Evolutionary conservation across 2,888 invertebrate species (phyloP), one percentile per base, ranked within the genome.

Genomic region (Ophonus ardosiacus): DNA sequence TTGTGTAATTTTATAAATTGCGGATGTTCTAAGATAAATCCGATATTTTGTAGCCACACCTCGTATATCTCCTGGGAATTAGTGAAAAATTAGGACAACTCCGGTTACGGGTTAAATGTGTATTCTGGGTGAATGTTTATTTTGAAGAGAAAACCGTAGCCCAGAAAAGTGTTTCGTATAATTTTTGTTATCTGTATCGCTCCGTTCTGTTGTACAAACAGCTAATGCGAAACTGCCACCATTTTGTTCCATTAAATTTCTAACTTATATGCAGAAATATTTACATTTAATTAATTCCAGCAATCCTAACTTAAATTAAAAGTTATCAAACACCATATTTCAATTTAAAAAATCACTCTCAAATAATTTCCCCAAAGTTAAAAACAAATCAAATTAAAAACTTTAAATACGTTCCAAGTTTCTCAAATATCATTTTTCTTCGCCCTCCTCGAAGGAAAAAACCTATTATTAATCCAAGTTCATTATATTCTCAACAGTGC

Each of bases 401-500:
- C 71, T 74, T 43, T 51, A 43, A 74, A 74, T 74, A 74, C 43
- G 43, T 17, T 74, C 18, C 71, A 79, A 79, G 38, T 79, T 79
- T 24, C 31, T 17, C 38, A 79, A 79, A 59, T 79, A 79, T 61
- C 31, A 79, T 79, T 61, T 61, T 79, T 24, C 79, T 79, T 79
- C 59, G 8, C 57, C 59, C 79, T 59, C 38, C 38, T 57, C 15
- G 10, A 59, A 59, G 61, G 40, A n/a, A 78, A 79, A 79, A 79
- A 79, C 38, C 79, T 57, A 61, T 79, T 61, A 78, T 78, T 78
- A 78, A 78, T 31, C 78, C 51, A 21, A 24, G 78, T 79, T 57
- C 59, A 79, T 79, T 79, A 79, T 79, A 59, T 57, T 78, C 57
- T 78, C 78, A 56, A 51, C 79, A n/a, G 79, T 78, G 40, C 59